phyloP scores from a whole-genome alignment of 2,113 vertebrate species.

The Polypterus senegalus region DNA sequence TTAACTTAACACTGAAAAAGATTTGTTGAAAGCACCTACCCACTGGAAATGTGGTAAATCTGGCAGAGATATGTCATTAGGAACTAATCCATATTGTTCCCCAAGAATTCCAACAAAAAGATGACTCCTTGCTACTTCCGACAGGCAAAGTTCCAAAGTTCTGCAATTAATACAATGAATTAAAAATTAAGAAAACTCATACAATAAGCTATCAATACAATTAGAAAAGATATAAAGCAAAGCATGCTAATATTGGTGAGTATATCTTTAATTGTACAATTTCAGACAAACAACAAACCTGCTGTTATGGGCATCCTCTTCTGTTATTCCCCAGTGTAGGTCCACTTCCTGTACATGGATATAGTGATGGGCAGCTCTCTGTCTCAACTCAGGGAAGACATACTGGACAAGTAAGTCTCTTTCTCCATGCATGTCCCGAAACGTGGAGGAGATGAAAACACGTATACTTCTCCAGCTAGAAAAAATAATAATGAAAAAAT shows the following conservation, averaged over 20 bases:
- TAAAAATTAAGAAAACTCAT: too few species aligned
- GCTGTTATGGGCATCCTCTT: slow-evolving; percentile 56
- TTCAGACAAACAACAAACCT: too few species aligned
- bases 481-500: too few species aligned
- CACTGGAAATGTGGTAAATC: slow-evolving; percentile 63
- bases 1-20: too few species aligned
- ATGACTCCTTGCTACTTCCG: slow-evolving; percentile 67
- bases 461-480: slow-evolving; percentile 61
- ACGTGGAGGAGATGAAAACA: slow-evolving; percentile 79
- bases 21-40: slow-evolving; percentile 42
- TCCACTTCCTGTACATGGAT: slow-evolving; percentile 69
- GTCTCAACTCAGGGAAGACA: slow-evolving; percentile 66
- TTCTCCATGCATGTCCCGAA: slow-evolving; percentile 78
- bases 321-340: slow-evolving; percentile 75
- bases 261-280: too few species aligned
- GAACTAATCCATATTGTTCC: slow-evolving; percentile 62
- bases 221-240: too few species aligned
- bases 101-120: slow-evolving; percentile 71
- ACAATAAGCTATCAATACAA: too few species aligned
- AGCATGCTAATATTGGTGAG: too few species aligned
- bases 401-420: slow-evolving; percentile 60
- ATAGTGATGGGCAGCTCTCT: slow-evolving; percentile 41
- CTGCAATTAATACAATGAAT: slow-evolving; percentile 18
- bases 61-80: slow-evolving; percentile 48
- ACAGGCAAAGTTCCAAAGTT: slow-evolving; percentile 61